Evolutionary conservation across 2,113 vertebrate species (phyloP), one percentile per base, ranked within the genome.

Genomic region (Leuciscus idus): DNA sequence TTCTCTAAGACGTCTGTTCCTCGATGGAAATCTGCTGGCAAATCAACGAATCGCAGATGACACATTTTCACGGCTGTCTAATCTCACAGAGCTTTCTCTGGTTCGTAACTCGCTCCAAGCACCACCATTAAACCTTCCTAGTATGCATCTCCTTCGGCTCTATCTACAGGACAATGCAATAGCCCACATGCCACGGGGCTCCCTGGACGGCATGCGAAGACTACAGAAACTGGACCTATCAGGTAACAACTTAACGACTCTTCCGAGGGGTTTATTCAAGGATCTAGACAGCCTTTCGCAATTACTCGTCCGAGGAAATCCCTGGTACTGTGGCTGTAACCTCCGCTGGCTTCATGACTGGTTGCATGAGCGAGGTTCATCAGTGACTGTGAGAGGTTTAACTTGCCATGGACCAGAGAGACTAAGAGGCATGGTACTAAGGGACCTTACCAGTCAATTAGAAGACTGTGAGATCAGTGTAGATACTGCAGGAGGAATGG

Each of bases 11-110:
- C 96, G 98, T 13, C 87, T 99, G 83, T 97, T 98, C 74, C 91
- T 99, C 50, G 98, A 99, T 2, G 98, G 98, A 1, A 99, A 99
- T 91, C 94, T 99, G 33, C 43, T 99, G 91, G 98, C 98, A 55
- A 99, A 99, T 93, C 97, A 97, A 17, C 96, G 98, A 50, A 98
- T 99, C 4, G 98, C 97, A 0, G 98, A 99, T 2, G 98, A 99
- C 91, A 97, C 98, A 83, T 99, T 99, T 93, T 96, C 97, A 84
- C 95, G 97, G 8, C 91, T 99, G 33, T 94, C 94, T 59, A 99
- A 99, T 92, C 95, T 99, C 48, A 98, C 97, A 0, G 98, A 99
- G 91, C 93, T 99, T 11, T 99, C 98, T 0, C 75, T 99, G n/a
- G 97, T 98, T 0, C 95, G 98, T 17, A 99, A 99, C 88, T 97